A percentile compares a stretch with the other conserved stretches of the same genome.
These are phyloP conservation scores for Exocentrus adspersus DNA, from an alignment of 2,888 invertebrate genomes.

Conservation along the genomic window DNA sequence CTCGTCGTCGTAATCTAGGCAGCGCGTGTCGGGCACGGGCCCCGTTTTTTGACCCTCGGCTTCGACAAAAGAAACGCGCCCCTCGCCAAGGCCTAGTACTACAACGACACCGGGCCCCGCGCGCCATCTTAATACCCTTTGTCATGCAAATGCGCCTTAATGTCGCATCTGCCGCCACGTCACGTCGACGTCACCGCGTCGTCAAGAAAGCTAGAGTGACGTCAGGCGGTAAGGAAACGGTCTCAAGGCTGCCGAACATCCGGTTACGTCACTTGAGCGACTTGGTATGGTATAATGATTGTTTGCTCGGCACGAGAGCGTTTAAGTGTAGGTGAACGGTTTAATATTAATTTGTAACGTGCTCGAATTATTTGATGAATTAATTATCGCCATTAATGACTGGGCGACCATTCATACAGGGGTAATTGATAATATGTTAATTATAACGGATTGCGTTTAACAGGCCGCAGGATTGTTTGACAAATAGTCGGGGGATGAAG, in stretches of 20 bases:
- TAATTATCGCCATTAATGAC: constrained; percentile 47
- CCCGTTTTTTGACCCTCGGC: constrained; percentile 62
- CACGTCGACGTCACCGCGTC: constrained; percentile 46
- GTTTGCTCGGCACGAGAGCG: constrained; percentile 29
- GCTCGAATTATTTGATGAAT: constrained; percentile 48
- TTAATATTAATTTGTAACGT: constrained; percentile 45
- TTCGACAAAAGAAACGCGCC: constrained; percentile 61
- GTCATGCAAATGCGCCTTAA: constrained; percentile 59
- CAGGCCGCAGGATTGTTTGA: background rate
- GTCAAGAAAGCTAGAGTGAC: constrained; percentile 50
- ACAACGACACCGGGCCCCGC: constrained; percentile 60
- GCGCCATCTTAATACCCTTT: constrained; percentile 64
- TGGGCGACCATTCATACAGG: constrained; percentile 34
- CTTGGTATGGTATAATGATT: constrained; percentile 41
- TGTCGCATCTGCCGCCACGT: constrained; percentile 59
- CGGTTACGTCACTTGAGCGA: constrained; percentile 58
- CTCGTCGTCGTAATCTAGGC: constrained; percentile 60
- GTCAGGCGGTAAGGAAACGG: constrained; percentile 59
- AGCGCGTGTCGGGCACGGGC: constrained; percentile 63
- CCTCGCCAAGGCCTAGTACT: constrained; percentile 50
- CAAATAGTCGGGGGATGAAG: background rate
- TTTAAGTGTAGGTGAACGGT: constrained; percentile 25
- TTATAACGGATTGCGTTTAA: constrained; percentile 34
- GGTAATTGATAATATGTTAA: constrained; percentile 38
- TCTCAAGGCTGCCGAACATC: constrained; percentile 62